Base-by-base conservation (phyloP, 1,140 invertebrate species). In the Drosophila parvula region DNA sequence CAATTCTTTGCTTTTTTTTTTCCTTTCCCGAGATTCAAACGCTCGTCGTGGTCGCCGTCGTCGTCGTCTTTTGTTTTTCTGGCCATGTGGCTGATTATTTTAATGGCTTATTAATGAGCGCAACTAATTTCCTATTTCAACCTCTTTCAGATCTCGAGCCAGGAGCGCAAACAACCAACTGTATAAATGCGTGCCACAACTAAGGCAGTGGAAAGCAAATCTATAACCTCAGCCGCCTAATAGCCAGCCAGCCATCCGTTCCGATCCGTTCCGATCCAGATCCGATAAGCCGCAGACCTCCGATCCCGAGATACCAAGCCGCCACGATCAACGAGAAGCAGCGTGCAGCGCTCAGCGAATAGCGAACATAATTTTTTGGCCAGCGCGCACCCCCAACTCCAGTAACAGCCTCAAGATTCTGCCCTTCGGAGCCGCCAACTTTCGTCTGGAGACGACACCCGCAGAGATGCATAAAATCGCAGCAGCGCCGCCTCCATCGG, bases 351-450 rank as follows among this genome's bases (percentile, higher is more conserved):
- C n/a, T 14, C 32, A 22, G 50, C 51, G 16, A 53, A 18, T 14
- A 38, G 51, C 51, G 12, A 53, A 38, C 51, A 55, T n/a, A 7
- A 48, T 43, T 36, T 41, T 77, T 76, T 18, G 45, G 68, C 80
- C 77, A 55, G 62, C 44, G 61, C 64, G 73, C 74, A 78, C 64
- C 62, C 69, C 58, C 44, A 34, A 38, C 57, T 44, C 41, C 30
- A 32, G 58, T n/a, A 84, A 89, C 90, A 82, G 81, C 89, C 79
- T 83, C 90, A 91, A 91, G 77, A 91, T 91, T 91, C 90, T 91
- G 57, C 90, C 90, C 75, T 91, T 91, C 61, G 84, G 84, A 64
- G 90, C 90, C 71, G 86, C 85, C 71, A 91, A 91, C 74, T 91
- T 91, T 78, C 90, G 90, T 91, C 86, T 84, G 70, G 85, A 89